Evolutionary conservation across 2,113 vertebrate species (phyloP).

Genomic region (Echinops telfairi): DNA sequence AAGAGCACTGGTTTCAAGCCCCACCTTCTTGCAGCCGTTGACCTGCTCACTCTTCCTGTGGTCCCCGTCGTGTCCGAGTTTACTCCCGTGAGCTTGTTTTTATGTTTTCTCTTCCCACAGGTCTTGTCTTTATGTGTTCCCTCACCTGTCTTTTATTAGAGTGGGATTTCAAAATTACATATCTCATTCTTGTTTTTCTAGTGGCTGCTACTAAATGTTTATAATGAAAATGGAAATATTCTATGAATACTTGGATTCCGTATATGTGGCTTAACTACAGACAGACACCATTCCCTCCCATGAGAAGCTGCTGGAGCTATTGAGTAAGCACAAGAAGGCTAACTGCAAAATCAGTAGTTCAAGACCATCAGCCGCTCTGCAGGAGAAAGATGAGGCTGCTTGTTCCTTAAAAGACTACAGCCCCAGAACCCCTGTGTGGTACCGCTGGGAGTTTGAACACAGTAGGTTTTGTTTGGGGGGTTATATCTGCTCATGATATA

Average conservation of each 20-base stretch:
- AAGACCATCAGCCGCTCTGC: too few species aligned
- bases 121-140: not conserved
- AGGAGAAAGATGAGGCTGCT: too few species aligned
- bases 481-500: too few species aligned
- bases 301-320: too few species aligned
- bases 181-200: constrained; percentile 43
- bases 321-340: too few species aligned
- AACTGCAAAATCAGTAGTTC: too few species aligned
- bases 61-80: not conserved
- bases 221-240: constrained; percentile 8
- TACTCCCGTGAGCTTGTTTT: not conserved
- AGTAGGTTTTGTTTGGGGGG: too few species aligned
- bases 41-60: not conserved
- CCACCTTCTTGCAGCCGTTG: fast-evolving
- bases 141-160: constrained; percentile 2
- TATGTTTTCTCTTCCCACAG: not conserved
- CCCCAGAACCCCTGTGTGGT: too few species aligned
- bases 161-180: not conserved
- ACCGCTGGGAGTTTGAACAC: too few species aligned
- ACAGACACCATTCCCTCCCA: too few species aligned
- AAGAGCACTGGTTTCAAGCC: fast-evolving
- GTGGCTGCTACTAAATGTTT: not conserved
- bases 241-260: not conserved
- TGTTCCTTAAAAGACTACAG: too few species aligned
- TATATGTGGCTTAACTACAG: not conserved